A percentile compares a stretch with the other conserved stretches of the same genome.
Conservation (phyloP, 1,140 invertebrate species). For the Megathymus violae region DNA sequence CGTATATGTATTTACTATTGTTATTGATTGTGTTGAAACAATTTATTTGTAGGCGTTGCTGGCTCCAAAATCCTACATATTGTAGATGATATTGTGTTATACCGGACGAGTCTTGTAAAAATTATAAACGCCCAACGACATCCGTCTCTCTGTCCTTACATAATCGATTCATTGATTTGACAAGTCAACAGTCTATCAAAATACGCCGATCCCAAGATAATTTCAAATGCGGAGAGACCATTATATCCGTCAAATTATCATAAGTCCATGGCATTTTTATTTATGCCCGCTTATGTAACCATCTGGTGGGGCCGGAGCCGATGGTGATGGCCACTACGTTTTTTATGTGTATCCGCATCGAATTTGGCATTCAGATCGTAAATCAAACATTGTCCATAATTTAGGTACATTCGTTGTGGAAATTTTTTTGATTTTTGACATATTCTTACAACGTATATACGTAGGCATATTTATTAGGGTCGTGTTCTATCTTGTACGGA, state of each 20-base stretch:
- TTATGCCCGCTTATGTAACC: constrained; percentile 8
- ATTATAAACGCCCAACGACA: no score
- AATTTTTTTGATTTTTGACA: neutral
- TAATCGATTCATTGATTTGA: neutral
- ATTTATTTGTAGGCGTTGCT: no score
- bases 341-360: constrained; percentile 34
- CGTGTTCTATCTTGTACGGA: no score
- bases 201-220: neutral
- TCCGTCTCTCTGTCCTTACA: neutral
- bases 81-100: no score
- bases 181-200: neutral
- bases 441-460: no score
- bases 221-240: neutral
- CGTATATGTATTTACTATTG: no score
- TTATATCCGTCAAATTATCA: constrained; percentile 8
- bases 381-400: neutral
- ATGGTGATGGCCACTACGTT: constrained; percentile 38
- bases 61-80: no score
- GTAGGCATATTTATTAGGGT: no score
- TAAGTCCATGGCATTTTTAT: neutral
- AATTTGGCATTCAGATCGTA: constrained; percentile 27
- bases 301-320: constrained; percentile 30
- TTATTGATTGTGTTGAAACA: no score
- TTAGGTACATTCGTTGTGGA: neutral
- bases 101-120: no score